Conservation (phyloP, 2,797 vertebrate genomes). For the Calcarius lapponicus region DNA sequence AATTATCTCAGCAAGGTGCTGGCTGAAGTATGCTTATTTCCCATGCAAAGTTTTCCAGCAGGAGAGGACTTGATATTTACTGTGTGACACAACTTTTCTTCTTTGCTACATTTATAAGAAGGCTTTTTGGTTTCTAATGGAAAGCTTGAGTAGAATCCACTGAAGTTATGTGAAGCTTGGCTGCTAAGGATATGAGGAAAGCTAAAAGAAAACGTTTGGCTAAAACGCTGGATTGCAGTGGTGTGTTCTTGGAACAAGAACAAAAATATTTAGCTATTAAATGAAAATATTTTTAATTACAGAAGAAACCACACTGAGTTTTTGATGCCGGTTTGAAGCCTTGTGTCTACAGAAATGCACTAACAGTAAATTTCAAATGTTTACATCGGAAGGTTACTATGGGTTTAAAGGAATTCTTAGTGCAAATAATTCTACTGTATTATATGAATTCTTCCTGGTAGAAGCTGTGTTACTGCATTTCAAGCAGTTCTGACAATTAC, state of each 20-base stretch:
- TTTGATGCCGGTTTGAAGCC: background rate
- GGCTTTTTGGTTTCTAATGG: background rate
- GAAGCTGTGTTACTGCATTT: background rate
- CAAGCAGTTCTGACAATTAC: background rate
- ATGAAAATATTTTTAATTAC: slow-evolving; percentile 58
- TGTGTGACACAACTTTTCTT: background rate
- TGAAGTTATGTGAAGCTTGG: background rate
- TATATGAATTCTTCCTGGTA: background rate
- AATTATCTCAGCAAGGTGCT: background rate
- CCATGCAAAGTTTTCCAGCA: background rate
- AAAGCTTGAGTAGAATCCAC: background rate
- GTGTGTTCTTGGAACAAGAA: slow-evolving; percentile 24
- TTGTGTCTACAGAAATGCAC: background rate
- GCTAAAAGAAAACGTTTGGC: slow-evolving; percentile 1
- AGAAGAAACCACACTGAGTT: background rate
- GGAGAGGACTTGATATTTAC: background rate
- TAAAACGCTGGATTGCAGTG: slow-evolving; percentile 6
- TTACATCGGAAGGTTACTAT: background rate
- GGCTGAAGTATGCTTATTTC: background rate
- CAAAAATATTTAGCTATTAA: slow-evolving; percentile 50
- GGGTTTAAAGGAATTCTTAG: background rate
- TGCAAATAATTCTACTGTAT: background rate
- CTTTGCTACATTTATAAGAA: background rate
- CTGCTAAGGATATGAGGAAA: background rate
- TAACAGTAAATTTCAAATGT: background rate